Evolutionary conservation across 2,113 vertebrate species (phyloP), one percentile per base, ranked within the genome.

Genomic region (Apeltes quadracus): DNA sequence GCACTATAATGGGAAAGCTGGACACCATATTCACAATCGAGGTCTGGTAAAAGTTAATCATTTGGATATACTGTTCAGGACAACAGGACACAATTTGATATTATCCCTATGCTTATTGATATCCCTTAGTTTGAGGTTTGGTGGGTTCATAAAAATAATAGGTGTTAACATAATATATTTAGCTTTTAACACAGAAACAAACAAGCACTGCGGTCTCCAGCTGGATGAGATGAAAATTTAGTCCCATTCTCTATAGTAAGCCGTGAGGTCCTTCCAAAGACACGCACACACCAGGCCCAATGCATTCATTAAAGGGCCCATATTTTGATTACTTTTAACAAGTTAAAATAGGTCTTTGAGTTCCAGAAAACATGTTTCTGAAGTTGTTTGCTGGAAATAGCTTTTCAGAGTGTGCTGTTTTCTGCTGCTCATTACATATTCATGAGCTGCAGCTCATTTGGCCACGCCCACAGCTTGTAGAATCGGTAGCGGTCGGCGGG

Each of bases 1-100:
- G 56, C 32, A 23, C n/a, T 38, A 63, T 74, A 80, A 79, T 65
- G 48, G 75, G 56, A 44, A 80, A 71, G 44, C 51, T 70, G 69
- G 46, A 0, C 1, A 57, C 23, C 36, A 69, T 63, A 69, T 74
- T 74, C 22, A 29, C 22, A 53, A 7, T 39, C 36, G 1, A 16
- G 65, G 48, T 76, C 48, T 76, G 55, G 44, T 75, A 59, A 66
- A 34, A 61, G 61, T 75, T 66, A 61, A 55, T 53, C 3, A 57
- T 56, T 50, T 41, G 51, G 56, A 59, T 41, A 29, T 61, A 53
- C 9, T 58, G 43, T 59, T 79, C 23, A 27, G 55, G 56, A 50
- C n/a, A 73, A 63, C 50, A 53, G 13, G 14, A 20, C 14, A 43
- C 22, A 18, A 46, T 29, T 22, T 51, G 39, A 46, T 27, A 20